Evolutionary conservation across 2,113 vertebrate genomes (phyloP).

Genomic region (Callipepla californica): DNA sequence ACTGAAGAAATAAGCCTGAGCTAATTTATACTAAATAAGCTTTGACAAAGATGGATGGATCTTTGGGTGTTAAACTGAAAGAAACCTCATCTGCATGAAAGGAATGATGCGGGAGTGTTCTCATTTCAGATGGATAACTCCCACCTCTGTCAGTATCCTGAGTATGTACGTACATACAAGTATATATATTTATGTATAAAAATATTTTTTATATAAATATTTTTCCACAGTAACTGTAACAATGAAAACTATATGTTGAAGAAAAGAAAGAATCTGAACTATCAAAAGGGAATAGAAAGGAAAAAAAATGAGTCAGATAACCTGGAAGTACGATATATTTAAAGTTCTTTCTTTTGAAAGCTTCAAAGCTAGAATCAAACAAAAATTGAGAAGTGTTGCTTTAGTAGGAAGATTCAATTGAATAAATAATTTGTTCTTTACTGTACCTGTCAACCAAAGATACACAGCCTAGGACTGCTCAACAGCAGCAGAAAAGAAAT

Average conservation of each 20-base stretch:
- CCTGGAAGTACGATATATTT: not conserved
- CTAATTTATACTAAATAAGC: constrained; percentile 59
- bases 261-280: not conserved
- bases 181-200: not conserved
- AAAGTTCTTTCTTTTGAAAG: not conserved
- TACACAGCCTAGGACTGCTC: not conserved
- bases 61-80: not conserved
- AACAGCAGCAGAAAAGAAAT: not conserved
- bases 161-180: not conserved
- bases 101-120: not conserved
- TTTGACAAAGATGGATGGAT: constrained; percentile 53
- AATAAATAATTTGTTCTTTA: rapidly evolving
- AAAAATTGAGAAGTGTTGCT: not conserved
- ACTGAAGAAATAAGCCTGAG: constrained; percentile 58
- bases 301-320: not conserved
- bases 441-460: not conserved
- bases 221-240: not conserved
- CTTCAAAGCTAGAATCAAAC: not conserved
- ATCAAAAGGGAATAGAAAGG: not conserved
- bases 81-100: not conserved
- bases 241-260: not conserved
- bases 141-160: not conserved
- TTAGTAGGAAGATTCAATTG: not conserved
- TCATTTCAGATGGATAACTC: not conserved
- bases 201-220: not conserved